Conservation (phyloP, 2,797 vertebrate species). For the Gouania willdenowi region DNA sequence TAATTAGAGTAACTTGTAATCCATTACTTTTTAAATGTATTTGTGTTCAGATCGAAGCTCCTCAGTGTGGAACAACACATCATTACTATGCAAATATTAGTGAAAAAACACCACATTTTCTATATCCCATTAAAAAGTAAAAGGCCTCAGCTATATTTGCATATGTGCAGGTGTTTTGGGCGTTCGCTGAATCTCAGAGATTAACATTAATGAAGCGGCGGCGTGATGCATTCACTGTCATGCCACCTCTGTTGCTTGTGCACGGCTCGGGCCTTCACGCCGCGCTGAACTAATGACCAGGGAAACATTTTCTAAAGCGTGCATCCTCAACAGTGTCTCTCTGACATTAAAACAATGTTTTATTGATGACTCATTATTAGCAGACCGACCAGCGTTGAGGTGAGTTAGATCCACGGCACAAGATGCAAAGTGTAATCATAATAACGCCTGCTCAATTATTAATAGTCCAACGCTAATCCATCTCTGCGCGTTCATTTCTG, state of each 20-base stretch:
- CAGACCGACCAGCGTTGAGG: constrained; percentile 69
- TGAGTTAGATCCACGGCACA: constrained; percentile 72
- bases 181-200: constrained; percentile 54
- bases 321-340: constrained; percentile 69
- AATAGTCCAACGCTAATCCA: constrained; percentile 77
- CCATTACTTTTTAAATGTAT: constrained; percentile 8
- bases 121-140: constrained; percentile 60
- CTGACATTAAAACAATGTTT: constrained; percentile 82
- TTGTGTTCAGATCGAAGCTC: neutral
- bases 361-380: constrained; percentile 82
- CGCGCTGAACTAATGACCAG: constrained; percentile 74
- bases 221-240: constrained; percentile 69
- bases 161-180: constrained; percentile 55
- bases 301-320: constrained; percentile 56
- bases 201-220: constrained; percentile 73
- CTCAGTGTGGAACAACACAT: constrained; percentile 25
- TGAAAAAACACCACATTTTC: constrained; percentile 58
- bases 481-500: constrained; percentile 78
- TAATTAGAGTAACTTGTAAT: too few species aligned
- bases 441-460: constrained; percentile 81
- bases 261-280: constrained; percentile 59
- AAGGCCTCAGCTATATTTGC: constrained; percentile 68
- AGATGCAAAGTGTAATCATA: constrained; percentile 81
- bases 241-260: constrained; percentile 66
- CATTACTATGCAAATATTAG: constrained; percentile 51